A percentile compares a stretch with the other conserved stretches of the same genome.
phyloP scores from a whole-genome alignment of 2,888 invertebrate species.

The Unio delphinus region DNA sequence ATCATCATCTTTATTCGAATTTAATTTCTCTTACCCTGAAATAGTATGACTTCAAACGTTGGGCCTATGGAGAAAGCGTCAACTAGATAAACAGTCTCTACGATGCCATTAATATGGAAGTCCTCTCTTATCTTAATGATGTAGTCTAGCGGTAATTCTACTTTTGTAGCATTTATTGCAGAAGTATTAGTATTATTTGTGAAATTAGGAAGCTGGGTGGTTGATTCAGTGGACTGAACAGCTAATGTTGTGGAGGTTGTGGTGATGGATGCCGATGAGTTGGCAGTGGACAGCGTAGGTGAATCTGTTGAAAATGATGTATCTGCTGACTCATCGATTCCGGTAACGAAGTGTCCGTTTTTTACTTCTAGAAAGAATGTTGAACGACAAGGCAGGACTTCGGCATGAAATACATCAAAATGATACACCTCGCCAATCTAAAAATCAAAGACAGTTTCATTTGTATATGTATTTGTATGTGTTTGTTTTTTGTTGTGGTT shows the following conservation, averaged over 20 bases:
- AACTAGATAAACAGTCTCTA: constrained; percentile 31
- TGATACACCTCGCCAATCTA: constrained; percentile 20
- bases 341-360: constrained; percentile 26
- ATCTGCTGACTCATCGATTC: neutral
- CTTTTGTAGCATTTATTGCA: constrained; percentile 2
- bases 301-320: too few relatives aligned
- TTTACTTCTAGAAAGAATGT: constrained; percentile 38
- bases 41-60: too few relatives aligned
- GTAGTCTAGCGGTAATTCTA: constrained; percentile 38
- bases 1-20: too few relatives aligned
- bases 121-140: constrained; percentile 39
- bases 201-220: too few relatives aligned
- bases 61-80: constrained; percentile 47
- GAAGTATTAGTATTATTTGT: too few relatives aligned
- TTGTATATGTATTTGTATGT: too few relatives aligned
- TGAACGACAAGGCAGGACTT: constrained; percentile 38
- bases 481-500: too few relatives aligned
- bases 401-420: constrained; percentile 45
- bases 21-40: too few relatives aligned
- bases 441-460: neutral
- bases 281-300: too few relatives aligned
- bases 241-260: too few relatives aligned
- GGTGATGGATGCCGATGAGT: too few relatives aligned
- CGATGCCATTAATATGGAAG: constrained; percentile 40
- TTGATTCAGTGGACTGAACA: too few relatives aligned